Conservation (phyloP, 2,888 invertebrate species). For the Campoletis raptor region DNA sequence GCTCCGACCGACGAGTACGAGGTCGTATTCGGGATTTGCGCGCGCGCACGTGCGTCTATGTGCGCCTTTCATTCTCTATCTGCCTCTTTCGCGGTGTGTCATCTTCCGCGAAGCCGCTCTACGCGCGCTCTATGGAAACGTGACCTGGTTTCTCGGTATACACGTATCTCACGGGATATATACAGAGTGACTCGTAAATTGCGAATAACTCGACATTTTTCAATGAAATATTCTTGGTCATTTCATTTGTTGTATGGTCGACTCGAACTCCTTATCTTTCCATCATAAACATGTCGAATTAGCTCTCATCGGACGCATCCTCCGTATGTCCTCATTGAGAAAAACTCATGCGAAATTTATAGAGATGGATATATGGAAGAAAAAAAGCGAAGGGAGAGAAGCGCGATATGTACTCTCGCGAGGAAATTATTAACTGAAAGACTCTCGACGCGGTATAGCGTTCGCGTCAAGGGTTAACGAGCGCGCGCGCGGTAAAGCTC, state of each 20-base stretch:
- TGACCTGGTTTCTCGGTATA: slow-evolving; percentile 65
- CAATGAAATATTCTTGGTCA: background rate
- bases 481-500: slow-evolving; percentile 58
- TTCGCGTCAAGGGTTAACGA: slow-evolving; percentile 66
- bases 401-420: slow-evolving; percentile 59
- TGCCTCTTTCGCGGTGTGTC: slow-evolving; percentile 6
- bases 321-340: too few species aligned
- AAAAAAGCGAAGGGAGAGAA: slow-evolving; percentile 27
- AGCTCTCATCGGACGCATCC: too few species aligned
- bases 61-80: slow-evolving; percentile 18
- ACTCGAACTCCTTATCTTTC: too few species aligned
- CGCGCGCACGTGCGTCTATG: background rate
- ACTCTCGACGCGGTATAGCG: slow-evolving; percentile 33
- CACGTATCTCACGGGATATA: slow-evolving; percentile 42
- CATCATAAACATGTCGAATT: too few species aligned
- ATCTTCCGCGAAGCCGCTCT: slow-evolving; percentile 35
- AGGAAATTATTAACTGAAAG: slow-evolving; percentile 66
- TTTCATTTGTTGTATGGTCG: background rate
- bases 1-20: slow-evolving; percentile 35
- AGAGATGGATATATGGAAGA: slow-evolving; percentile 33
- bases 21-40: slow-evolving; percentile 34
- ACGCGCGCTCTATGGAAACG: slow-evolving; percentile 59
- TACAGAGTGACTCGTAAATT: slow-evolving; percentile 4
- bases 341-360: slow-evolving; percentile 23
- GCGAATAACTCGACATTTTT: background rate